These are phyloP conservation scores for Willowsia nigromaculata DNA, from an alignment of 2,888 invertebrate species.

Conservation along the genomic window DNA sequence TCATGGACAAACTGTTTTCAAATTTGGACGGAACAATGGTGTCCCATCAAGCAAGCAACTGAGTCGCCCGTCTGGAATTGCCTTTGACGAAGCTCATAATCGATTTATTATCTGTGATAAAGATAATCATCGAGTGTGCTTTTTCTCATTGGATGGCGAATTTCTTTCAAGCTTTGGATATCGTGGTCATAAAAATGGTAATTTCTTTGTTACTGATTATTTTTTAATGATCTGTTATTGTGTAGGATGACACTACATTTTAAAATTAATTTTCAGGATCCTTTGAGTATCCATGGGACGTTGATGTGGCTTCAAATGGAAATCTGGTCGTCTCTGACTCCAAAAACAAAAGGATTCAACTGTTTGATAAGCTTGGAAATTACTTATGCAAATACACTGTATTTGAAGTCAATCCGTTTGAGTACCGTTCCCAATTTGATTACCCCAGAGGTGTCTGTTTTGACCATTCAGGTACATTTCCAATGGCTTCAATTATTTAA, in stretches of 20 bases:
- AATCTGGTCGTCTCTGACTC: slow-evolving; percentile 74
- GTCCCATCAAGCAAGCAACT: not conserved
- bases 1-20: slow-evolving; percentile 1
- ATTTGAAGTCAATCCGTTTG: slow-evolving; percentile 63
- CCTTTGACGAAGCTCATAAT: slow-evolving; percentile 26
- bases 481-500: not conserved
- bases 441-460: slow-evolving; percentile 68
- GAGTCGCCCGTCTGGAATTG: slow-evolving; percentile 63
- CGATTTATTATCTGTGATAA: slow-evolving; percentile 67
- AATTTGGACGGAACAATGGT: not conserved
- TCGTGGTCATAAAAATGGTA: slow-evolving; percentile 55
- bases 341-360: slow-evolving; percentile 75
- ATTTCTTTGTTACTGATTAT: not conserved
- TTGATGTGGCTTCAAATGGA: slow-evolving; percentile 71
- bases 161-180: slow-evolving; percentile 60
- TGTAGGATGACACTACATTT: not conserved
- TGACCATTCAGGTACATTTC: slow-evolving; percentile 46
- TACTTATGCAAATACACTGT: slow-evolving; percentile 65
- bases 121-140: slow-evolving; percentile 63
- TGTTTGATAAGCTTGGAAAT: slow-evolving; percentile 65
- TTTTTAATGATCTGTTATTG: not conserved
- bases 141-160: slow-evolving; percentile 49
- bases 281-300: slow-evolving; percentile 76
- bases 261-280: slow-evolving; percentile 13
- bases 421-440: slow-evolving; percentile 64